phyloP scores from a whole-genome alignment of 2,888 invertebrate species.

The Aspidiotus destructor region DNA sequence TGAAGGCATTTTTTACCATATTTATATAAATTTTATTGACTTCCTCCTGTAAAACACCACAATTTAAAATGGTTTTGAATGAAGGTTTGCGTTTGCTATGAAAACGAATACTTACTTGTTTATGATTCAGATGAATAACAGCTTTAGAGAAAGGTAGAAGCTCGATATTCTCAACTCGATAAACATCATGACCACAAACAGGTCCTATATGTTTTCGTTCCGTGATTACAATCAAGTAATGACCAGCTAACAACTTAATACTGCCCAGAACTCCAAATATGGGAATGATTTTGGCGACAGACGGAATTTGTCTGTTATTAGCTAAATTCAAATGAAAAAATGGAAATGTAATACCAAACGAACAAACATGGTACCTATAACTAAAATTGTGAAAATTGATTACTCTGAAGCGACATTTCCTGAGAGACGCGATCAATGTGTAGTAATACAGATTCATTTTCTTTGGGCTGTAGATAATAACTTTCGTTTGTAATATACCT shows the following conservation, averaged over 20 bases:
- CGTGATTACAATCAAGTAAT: slow-evolving; percentile 81
- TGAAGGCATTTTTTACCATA: slow-evolving; percentile 73
- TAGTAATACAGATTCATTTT: slow-evolving; percentile 32
- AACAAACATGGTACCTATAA: background rate
- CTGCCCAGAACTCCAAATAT: slow-evolving; percentile 85
- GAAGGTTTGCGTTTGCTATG: background rate
- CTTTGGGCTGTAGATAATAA: slow-evolving; percentile 71
- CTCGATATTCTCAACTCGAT: slow-evolving; percentile 67
- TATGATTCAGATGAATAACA: slow-evolving; percentile 69
- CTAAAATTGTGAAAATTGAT: background rate
- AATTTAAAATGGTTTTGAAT: background rate
- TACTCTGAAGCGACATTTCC: slow-evolving; percentile 22
- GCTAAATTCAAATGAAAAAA: slow-evolving; percentile 39
- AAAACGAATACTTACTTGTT: slow-evolving; percentile 49
- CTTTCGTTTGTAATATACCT: slow-evolving; percentile 82
- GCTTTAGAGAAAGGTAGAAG: slow-evolving; percentile 78
- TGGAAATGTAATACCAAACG: background rate
- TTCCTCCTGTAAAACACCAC: slow-evolving; percentile 49
- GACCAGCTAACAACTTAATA: slow-evolving; percentile 71
- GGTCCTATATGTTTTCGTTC: slow-evolving; percentile 72
- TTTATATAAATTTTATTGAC: slow-evolving; percentile 74
- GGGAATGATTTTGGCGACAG: slow-evolving; percentile 47
- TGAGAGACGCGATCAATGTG: slow-evolving; percentile 32
- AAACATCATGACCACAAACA: slow-evolving; percentile 68
- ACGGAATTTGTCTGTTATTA: slow-evolving; percentile 55